Evolutionary conservation across 2,888 invertebrate species (phyloP), one percentile per base, ranked within the genome.

Genomic region (Halictus ligatus): DNA sequence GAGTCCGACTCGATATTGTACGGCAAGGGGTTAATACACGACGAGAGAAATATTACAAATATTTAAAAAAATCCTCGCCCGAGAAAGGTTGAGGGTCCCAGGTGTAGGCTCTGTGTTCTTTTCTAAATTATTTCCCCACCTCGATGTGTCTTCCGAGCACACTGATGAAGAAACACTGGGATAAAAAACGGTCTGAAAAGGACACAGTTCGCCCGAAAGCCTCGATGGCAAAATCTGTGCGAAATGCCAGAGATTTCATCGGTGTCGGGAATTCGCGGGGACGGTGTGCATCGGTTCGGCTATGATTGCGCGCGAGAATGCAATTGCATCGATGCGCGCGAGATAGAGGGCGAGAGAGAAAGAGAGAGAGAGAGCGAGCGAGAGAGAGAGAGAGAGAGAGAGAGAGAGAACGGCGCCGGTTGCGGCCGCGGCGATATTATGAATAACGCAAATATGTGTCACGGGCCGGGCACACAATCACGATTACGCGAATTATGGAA

Each of bases 361-460:
- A 15, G 48, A 48, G 15, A 15, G 12, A 5, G 48, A 5, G 15
- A 0, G 48, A 5, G 46, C 13, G 13, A 48, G 54, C 3, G 54
- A 54, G n/a, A 50, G 15, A 0, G 48, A 5, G 46, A 48, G 13
- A 48, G 54, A 10, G 54, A 54, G n/a, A 50, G 15, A 6, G 50
- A 18, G 50, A 12, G 58, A n/a, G n/a, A 12, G n/a, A 3, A 15
- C 64, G 15, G 15, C 40, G n/a, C 48, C 40, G 58, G 46, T 48
- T 76, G 75, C 72, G 54, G 40, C 73, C 54, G 21, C 64, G 48
- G 74, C 78, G 77, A 80, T 79, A 83, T 85, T 85, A 75, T n/a
- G 88, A 85, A 77, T 79, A 89, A 89, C 54, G 81, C 77, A 72
- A 84, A 85, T 89, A 89, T 85, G 80, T 87, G 89, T 88, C 88